A percentile compares a stretch with the other conserved stretches of the same genome.
phyloP scores from a whole-genome alignment of 2,888 invertebrate genomes.

The Diogma glabrata region DNA sequence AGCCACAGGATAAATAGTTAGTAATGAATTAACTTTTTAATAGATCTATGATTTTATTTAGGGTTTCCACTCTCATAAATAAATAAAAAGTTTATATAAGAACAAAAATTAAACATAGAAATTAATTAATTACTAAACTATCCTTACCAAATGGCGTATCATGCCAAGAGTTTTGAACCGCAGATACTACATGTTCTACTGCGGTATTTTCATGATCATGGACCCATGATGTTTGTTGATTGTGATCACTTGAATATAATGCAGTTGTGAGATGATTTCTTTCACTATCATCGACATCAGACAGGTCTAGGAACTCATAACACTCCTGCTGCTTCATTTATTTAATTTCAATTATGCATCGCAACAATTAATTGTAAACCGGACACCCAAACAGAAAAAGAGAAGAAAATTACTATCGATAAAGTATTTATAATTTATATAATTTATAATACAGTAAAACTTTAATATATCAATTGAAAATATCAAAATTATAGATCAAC shows the following conservation, averaged over 20 bases:
- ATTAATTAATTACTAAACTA: slow-evolving; percentile 13
- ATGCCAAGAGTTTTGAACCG: slow-evolving; percentile 7
- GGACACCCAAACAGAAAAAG: slow-evolving; percentile 7
- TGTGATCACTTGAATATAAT: slow-evolving; percentile 39
- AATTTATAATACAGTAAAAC: too few relatives aligned
- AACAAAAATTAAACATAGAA: slow-evolving; percentile 9
- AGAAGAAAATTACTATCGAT: slow-evolving; percentile 9
- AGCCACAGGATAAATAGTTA: slow-evolving; percentile 6
- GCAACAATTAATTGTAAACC: slow-evolving; percentile 4
- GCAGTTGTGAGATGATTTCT: slow-evolving; percentile 49
- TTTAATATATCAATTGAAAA: too few relatives aligned
- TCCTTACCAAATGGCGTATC: slow-evolving; percentile 14
- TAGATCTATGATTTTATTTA: too few relatives aligned
- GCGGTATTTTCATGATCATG: slow-evolving; percentile 6
- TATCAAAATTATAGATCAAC: too few relatives aligned
- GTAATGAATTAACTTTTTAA: slow-evolving; percentile 1
- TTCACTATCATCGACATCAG: slow-evolving; percentile 58
- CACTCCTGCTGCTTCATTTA: slow-evolving; percentile 10
- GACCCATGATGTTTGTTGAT: slow-evolving; percentile 22
- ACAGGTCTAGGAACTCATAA: slow-evolving; percentile 63
- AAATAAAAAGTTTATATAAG: slow-evolving; percentile 1
- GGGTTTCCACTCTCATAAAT: too few relatives aligned
- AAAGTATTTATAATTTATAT: too few relatives aligned
- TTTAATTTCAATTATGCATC: not conserved
- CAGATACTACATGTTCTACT: slow-evolving; percentile 5